Evolutionary conservation across 2,113 vertebrate species (phyloP).

Genomic region (Dicentrarchus labrax): DNA sequence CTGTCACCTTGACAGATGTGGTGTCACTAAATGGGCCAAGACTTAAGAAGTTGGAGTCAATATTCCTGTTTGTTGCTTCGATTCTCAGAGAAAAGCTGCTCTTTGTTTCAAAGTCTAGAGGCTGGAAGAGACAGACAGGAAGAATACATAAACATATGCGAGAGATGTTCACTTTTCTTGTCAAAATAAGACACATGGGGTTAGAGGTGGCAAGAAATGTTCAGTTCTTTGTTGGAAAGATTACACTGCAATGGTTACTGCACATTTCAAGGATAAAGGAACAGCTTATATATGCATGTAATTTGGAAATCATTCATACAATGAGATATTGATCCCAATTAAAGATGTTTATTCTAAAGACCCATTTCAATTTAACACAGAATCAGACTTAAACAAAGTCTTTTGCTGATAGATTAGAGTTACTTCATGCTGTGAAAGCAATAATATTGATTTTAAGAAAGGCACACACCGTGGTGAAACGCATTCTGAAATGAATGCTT

Average conservation of each 20-base stretch:
- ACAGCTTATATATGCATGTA: background rate
- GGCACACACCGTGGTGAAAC: constrained; percentile 37
- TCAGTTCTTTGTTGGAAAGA: background rate
- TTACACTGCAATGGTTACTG: background rate
- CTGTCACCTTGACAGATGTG: constrained; percentile 90
- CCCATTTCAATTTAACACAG: constrained; percentile 46
- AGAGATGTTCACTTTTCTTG: constrained; percentile 11
- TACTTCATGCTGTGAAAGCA: constrained; percentile 60
- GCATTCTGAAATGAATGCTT: constrained; percentile 41
- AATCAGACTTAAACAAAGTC: constrained; percentile 44
- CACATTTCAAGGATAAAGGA: constrained; percentile 4
- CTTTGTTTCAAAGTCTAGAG: constrained; percentile 94
- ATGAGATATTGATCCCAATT: constrained; percentile 54
- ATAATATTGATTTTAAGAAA: constrained; percentile 59
- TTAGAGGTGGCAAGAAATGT: background rate
- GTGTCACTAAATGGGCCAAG: constrained; percentile 93
- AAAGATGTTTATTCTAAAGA: constrained; percentile 40
- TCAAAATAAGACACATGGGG: constrained; percentile 7
- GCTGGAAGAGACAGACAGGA: constrained; percentile 78
- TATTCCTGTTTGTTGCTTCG: constrained; percentile 94
- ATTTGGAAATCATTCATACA: constrained; percentile 29
- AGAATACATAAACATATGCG: background rate
- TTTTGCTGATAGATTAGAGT: constrained; percentile 54
- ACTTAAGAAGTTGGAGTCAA: constrained; percentile 92
- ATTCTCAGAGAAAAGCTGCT: constrained; percentile 91